Evolutionary conservation across 2,113 vertebrate species (phyloP).

Genomic region (Protobothrops mucrosquamatus): DNA sequence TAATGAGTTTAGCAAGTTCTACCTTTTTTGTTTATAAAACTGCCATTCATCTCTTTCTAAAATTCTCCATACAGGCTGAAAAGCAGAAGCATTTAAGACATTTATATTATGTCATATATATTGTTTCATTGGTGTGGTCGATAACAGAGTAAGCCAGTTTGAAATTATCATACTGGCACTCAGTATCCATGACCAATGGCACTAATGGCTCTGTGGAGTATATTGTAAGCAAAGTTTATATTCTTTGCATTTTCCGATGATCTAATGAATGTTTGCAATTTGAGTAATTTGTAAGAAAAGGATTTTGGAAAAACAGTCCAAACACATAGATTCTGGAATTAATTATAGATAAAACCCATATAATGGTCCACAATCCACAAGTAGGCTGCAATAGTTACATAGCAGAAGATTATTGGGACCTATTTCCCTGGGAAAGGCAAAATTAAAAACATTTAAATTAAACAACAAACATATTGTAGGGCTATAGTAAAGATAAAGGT

Average conservation of each 20-base stretch:
- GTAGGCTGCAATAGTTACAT: neutral
- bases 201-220: neutral
- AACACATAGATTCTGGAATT: neutral
- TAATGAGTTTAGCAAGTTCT: neutral
- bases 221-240: neutral
- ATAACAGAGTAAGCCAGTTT: neutral
- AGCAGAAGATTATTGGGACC: neutral
- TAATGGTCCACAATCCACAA: conserved; percentile 10
- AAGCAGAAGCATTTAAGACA: neutral
- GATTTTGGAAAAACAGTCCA: neutral
- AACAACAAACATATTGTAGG: neutral
- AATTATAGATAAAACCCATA: neutral
- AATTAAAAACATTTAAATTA: neutral
- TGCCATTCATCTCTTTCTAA: neutral
- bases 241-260: neutral
- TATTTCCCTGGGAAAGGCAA: neutral
- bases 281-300: neutral
- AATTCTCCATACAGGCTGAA: neutral
- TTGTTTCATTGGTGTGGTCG: neutral
- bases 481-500: neutral
- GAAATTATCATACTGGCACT: neutral
- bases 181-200: neutral
- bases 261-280: neutral
- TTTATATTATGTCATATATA: neutral
- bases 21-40: neutral